Conservation (phyloP, 2,888 invertebrate species). For the Caenorhabditis auriculariae region DNA sequence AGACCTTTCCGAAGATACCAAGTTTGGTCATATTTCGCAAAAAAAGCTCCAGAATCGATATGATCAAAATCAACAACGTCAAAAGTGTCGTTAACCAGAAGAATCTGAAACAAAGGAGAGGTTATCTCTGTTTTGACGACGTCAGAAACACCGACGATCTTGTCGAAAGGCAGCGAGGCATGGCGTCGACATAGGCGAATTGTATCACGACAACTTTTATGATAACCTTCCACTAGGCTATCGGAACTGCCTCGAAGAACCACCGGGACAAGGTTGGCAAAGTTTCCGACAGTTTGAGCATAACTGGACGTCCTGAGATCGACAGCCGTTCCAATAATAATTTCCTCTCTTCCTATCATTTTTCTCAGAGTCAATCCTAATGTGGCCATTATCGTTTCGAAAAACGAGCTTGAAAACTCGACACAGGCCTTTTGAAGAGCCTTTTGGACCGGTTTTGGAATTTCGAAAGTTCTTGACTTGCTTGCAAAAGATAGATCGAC, state of each 20-base stretch:
- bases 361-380: too few relatives aligned
- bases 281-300: constrained; percentile 22
- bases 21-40: constrained; percentile 12
- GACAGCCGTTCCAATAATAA: constrained; percentile 12
- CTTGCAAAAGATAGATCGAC: neutral
- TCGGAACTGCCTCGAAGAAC: neutral
- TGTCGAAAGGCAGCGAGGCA: too few relatives aligned
- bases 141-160: neutral
- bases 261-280: constrained; percentile 20
- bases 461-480: neutral
- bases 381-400: neutral
- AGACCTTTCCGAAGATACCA: constrained; percentile 10
- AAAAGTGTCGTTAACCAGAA: neutral
- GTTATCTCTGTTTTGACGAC: neutral
- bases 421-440: neutral
- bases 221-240: neutral
- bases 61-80: constrained; percentile 2
- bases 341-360: too few relatives aligned
- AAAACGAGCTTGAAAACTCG: neutral
- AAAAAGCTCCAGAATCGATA: constrained; percentile 1
- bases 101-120: constrained; percentile 5
- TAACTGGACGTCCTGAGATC: constrained; percentile 10
- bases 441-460: neutral
- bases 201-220: neutral
- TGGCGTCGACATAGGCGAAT: neutral